phyloP scores from a whole-genome alignment of 2,797 vertebrate genomes.

The Eutrigla gurnardus region DNA sequence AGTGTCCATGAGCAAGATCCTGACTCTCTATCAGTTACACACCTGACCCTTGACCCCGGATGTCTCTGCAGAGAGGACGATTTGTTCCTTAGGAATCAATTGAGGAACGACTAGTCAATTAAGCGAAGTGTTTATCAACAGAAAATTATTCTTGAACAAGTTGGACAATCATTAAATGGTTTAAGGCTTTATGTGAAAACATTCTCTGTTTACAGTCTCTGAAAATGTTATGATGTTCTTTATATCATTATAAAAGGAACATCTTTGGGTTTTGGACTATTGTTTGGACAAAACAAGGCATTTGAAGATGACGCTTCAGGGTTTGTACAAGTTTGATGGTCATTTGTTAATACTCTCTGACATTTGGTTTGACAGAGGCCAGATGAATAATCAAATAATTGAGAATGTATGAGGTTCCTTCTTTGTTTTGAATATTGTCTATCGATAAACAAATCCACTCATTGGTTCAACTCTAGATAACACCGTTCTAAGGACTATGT shows the following conservation, averaged over 20 bases:
- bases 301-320: not conserved
- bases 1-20: not conserved
- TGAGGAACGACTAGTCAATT: not conserved
- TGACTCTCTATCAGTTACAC: not conserved
- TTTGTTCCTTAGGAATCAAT: not conserved
- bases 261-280: not conserved
- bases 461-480: not conserved
- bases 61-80: not conserved
- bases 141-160: not conserved
- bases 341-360: not conserved
- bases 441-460: not conserved
- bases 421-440: no score
- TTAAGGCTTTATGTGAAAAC: not conserved
- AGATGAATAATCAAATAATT: not conserved
- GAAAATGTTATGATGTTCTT: not conserved
- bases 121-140: not conserved
- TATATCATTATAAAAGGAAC: not conserved
- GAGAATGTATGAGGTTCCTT: no score
- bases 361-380: not conserved
- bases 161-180: not conserved
- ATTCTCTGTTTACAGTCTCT: not conserved
- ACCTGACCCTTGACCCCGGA: constrained; percentile 16
- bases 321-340: not conserved
- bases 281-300: not conserved
- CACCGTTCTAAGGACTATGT: not conserved